phyloP scores from a whole-genome alignment of 2,797 vertebrate species.

The Podarcis lilfordi region DNA sequence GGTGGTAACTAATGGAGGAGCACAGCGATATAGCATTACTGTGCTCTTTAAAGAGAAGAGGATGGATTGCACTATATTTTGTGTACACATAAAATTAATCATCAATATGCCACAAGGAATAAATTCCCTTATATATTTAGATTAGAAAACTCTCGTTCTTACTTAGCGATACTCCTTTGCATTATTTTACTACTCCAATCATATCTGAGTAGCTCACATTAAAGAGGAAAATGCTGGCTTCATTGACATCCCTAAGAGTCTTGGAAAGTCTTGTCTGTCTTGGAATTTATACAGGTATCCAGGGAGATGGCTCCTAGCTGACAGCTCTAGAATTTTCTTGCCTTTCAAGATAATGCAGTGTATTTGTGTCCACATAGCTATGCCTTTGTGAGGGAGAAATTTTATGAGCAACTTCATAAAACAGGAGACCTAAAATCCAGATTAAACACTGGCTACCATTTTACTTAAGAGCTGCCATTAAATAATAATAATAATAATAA shows the following conservation, averaged over 20 bases:
- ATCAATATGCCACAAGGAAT: conserved; percentile 36
- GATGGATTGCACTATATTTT: conserved; percentile 42
- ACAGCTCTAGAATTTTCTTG: background rate
- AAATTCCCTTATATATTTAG: conserved; percentile 6
- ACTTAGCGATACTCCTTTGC: background rate
- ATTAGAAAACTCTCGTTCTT: conserved; percentile 1
- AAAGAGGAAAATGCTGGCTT: background rate
- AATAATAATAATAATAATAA: too few species aligned
- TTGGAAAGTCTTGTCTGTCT: background rate
- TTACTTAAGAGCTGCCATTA: background rate
- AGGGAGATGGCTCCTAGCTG: background rate
- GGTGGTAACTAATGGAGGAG: conserved; percentile 58
- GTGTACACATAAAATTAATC: conserved; percentile 51
- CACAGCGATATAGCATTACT: conserved; percentile 37
- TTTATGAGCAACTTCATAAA: background rate
- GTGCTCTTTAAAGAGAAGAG: conserved; percentile 40
- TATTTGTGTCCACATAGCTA: background rate
- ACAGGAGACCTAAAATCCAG: background rate
- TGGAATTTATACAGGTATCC: conserved; percentile 5
- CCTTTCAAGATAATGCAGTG: background rate
- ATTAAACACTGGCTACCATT: background rate
- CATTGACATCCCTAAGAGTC: background rate
- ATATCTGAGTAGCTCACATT: background rate
- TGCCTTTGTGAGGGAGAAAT: background rate
- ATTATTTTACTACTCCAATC: background rate